These are phyloP conservation scores for Chaenogobius annularis DNA, from an alignment of 2,113 vertebrate genomes.

Conservation along the genomic window DNA sequence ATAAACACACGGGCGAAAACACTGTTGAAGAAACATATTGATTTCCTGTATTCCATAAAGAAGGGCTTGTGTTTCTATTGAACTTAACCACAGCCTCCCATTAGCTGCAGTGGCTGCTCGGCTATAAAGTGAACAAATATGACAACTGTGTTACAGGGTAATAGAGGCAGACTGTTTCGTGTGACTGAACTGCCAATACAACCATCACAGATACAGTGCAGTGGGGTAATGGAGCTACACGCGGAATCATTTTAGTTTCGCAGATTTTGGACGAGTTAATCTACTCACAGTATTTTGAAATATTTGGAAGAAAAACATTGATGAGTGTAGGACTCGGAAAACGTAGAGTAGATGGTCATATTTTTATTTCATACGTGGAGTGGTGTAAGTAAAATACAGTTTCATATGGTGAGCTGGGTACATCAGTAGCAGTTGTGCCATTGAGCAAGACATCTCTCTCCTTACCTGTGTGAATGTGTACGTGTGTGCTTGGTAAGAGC, in stretches of 20 bases:
- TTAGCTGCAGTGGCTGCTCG: not conserved
- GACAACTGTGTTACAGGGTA: constrained; percentile 5
- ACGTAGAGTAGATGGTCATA: no score
- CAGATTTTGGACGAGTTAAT: not conserved
- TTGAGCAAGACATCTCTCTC: no score
- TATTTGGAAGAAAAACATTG: no score
- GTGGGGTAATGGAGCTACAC: not conserved
- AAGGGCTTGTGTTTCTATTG: constrained; percentile 14
- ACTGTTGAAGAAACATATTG: constrained; percentile 37
- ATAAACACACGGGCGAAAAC: constrained; percentile 10
- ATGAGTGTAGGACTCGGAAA: no score
- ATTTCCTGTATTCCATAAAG: constrained; percentile 39
- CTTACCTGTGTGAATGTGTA: no score
- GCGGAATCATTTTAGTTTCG: not conserved
- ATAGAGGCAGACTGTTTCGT: not conserved
- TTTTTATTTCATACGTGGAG: no score
- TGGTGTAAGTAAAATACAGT: no score
- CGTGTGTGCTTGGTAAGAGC: no score
- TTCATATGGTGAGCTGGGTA: no score
- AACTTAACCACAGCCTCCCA: constrained; percentile 9
- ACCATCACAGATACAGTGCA: not conserved
- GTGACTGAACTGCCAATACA: not conserved
- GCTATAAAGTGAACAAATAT: constrained; percentile 11
- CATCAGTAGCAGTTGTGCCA: no score
- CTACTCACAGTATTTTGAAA: not conserved